Evolutionary conservation across 2,797 vertebrate genomes (phyloP).

Genomic region (Bucorvus abyssinicus): DNA sequence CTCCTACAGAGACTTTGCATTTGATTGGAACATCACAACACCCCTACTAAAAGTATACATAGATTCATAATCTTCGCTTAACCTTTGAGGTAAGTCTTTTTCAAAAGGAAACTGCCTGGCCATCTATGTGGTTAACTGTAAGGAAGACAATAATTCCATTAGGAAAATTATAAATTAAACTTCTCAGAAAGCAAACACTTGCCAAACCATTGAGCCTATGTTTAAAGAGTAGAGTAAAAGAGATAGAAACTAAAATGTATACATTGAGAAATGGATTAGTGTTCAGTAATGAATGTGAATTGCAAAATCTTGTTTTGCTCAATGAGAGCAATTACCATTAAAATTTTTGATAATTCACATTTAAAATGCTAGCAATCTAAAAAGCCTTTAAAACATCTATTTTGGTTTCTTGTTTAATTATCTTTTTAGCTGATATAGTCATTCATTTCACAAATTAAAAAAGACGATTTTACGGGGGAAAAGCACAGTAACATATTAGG

Average conservation of each 20-base stretch:
- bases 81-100: not conserved
- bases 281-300: constrained; percentile 27
- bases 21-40: not conserved
- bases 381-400: not conserved
- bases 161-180: not conserved
- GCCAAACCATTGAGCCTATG: not conserved
- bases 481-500: not conserved
- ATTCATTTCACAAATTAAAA: constrained; percentile 36
- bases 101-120: not conserved
- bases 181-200: not conserved
- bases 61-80: not conserved
- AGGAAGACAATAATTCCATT: not conserved
- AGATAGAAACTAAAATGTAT: not conserved
- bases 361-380: constrained; percentile 12
- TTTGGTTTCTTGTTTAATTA: constrained; percentile 36
- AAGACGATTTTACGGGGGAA: not conserved
- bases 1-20: not conserved
- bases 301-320: constrained; percentile 28
- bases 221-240: not conserved
- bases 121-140: not conserved
- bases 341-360: constrained; percentile 30
- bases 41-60: not conserved
- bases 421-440: constrained; percentile 8
- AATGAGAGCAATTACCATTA: constrained; percentile 29
- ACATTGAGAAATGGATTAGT: not conserved